Conservation (phyloP, 2,113 vertebrate species). For the Casuarius casuarius region DNA sequence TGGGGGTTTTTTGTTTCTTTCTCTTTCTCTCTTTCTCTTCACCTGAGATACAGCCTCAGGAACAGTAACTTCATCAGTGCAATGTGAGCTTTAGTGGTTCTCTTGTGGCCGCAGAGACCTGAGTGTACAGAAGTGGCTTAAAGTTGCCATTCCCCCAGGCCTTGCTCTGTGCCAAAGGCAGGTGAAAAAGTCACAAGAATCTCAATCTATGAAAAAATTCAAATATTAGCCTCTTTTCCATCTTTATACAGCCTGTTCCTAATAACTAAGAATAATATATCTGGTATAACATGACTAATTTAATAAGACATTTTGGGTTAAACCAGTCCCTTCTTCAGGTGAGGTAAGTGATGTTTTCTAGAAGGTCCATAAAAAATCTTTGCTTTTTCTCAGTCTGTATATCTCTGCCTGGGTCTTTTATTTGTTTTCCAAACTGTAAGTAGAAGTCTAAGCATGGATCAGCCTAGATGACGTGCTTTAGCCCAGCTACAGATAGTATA, state of each 20-base stretch:
- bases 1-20: too few species aligned
- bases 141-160: not conserved
- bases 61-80: not conserved
- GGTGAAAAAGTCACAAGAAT: slow-evolving; percentile 14
- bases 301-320: not conserved
- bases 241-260: not conserved
- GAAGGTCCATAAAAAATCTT: not conserved
- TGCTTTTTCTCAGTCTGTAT: not conserved
- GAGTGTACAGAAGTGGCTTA: not conserved
- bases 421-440: not conserved
- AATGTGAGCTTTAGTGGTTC: not conserved
- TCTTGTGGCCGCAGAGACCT: not conserved
- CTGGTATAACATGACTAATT: not conserved
- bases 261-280: not conserved
- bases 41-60: not conserved
- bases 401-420: not conserved
- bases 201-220: not conserved
- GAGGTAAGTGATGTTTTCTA: not conserved
- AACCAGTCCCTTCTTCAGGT: not conserved
- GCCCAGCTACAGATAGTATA: not conserved
- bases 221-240: not conserved
- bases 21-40: not conserved
- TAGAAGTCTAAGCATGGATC: not conserved
- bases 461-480: not conserved
- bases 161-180: not conserved